Evolutionary conservation across 2,888 invertebrate genomes (phyloP), one percentile per base, ranked within the genome.

Genomic region (Pelosia muscerda): DNA sequence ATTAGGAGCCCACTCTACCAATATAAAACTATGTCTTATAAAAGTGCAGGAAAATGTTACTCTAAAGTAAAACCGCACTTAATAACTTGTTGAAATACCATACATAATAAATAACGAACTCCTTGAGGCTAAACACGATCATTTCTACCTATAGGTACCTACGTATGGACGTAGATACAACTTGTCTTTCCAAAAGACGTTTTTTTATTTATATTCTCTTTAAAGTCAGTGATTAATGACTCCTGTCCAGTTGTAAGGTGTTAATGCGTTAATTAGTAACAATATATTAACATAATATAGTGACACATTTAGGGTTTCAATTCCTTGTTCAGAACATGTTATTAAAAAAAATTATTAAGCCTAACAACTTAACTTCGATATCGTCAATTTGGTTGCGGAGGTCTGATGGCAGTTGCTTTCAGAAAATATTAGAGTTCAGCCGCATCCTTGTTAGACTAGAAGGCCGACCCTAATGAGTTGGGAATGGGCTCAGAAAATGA

Each of bases 241-340:
- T 68, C 31, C 71, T 70, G 78, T 81, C 71, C 69, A 75, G 72
- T 69, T 76, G 66, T 72, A 71, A 77, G 74, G 73, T 75, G 73
- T 75, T 75, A 77, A 76, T 76, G 72, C 68, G 74, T 78, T 82
- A 83, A 82, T 83, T 83, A 83, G 79, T 72, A 71, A 76, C 75
- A 72, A 69, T 73, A 79, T 79, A 72, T 77, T 74, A 71, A 71
- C 64, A 58, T 72, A n/a, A 71, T 69, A 49, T 68, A 60, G 26
- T 73, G 74, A 72, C 73, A 72, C 63, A 55, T 63, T 68, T 68
- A 66, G 28, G 4, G 69, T 25, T 66, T 23, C 11, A 19, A 55
- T 34, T 53, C 53, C 23, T 38, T 34, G 11, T 49, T 26, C 22
- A 57, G 10, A 53, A 64, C 26, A 55, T 4, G 25, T 63, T 34